Evolutionary conservation across 2,113 vertebrate species (phyloP).

Genomic region (Hippocampus guttulatus): DNA sequence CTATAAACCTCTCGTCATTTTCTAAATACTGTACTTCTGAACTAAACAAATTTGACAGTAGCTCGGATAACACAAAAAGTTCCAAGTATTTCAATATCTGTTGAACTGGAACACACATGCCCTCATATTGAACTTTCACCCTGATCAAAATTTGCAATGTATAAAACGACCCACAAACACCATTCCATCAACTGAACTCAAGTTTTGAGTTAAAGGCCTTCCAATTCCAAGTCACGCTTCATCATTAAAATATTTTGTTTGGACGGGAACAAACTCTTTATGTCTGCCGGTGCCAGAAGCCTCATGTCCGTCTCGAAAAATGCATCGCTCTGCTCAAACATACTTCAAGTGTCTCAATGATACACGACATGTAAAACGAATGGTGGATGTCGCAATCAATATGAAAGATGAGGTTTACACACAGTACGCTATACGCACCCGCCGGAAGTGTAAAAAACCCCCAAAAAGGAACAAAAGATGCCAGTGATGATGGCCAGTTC

Average conservation of each 20-base stretch:
- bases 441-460: neutral
- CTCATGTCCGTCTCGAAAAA: neutral
- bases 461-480: neutral
- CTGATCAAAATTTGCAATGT: neutral
- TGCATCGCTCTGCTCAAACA: neutral
- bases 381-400: neutral
- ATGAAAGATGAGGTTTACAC: neutral
- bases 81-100: neutral
- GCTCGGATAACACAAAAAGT: neutral
- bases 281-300: neutral
- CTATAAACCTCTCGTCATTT: neutral
- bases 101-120: neutral
- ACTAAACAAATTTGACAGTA: neutral
- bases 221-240: neutral
- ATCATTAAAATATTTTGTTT: neutral
- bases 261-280: neutral
- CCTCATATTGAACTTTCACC: neutral
- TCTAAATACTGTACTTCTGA: neutral
- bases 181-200: neutral
- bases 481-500: neutral
- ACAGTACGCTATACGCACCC: neutral
- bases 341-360: neutral
- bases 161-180: neutral
- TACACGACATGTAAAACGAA: neutral
- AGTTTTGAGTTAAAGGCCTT: neutral